Evolutionary conservation across 37 sponge, comb jelly and placozoan genomes (phyloP), one percentile per base, ranked within the genome.

Genomic region (Chondrosia reniformis): DNA sequence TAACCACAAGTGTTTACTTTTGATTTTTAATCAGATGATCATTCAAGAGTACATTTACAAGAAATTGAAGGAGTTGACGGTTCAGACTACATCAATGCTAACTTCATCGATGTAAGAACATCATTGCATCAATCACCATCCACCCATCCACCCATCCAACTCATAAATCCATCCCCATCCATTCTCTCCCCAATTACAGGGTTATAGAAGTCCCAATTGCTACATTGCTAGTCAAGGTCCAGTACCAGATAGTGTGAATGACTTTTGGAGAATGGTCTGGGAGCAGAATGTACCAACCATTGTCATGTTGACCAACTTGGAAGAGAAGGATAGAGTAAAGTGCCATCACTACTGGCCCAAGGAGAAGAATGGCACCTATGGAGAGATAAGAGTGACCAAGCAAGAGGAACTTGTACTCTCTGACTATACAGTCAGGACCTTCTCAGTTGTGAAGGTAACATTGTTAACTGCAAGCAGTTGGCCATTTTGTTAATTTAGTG

Each of bases 201-300:
- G 85, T 45, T 84, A 84, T 52, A 58, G 46, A 0, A 56, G 27
- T 32, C 46, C 33, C 24, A 69, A 34, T 69, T 41, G 24, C 2
- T 69, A 25, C 72, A 84, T 91, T 58, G 92, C 92, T 19, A 80
- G 85, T 49, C 92, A 91, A 77, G 97, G 97, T 40, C 89, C 91
- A 17, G 82, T 90, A n/a, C 89, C 91, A 22, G 84, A 87, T 55
- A 86, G 94, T 45, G 73, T 88, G 58, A 45, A 61, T 38, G 92
- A 93, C 67, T 96, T 96, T 77, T 96, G 97, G 97, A 62, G 97
- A 0, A 93, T 96, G 94, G 87, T 96, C 32, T 96, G 94, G 94
- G 97, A 96, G 57, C 85, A 90, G 37, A 62, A 79, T 28, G 21
- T 66, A 0, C 69, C 80, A 24, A 88, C 85, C 24, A 85, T 96